These are phyloP conservation scores for Triplophysa yarkandensis DNA, from an alignment of 2,797 vertebrate genomes.

Conservation along the genomic window DNA sequence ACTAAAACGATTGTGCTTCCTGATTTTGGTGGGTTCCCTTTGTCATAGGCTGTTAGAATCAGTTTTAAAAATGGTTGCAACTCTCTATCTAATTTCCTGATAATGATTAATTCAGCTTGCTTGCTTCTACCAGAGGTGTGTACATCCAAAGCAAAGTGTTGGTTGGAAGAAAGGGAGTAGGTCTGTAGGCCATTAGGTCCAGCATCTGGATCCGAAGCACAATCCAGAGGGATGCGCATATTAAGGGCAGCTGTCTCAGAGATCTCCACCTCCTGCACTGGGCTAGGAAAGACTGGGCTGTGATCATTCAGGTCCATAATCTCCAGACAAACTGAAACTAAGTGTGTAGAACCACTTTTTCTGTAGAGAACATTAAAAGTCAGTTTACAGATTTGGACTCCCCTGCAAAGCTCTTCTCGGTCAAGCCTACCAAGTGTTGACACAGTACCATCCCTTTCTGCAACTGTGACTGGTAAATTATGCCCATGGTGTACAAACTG, in stretches of 20 bases:
- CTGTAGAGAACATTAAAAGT: constrained; percentile 85
- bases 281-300: constrained; percentile 80
- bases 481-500: constrained; percentile 82
- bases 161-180: constrained; percentile 82
- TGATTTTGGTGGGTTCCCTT: constrained; percentile 84
- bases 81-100: constrained; percentile 90
- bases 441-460: constrained; percentile 75
- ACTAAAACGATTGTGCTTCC: constrained; percentile 84
- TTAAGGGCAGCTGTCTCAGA: constrained; percentile 83
- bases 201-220: constrained; percentile 82
- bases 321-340: constrained; percentile 85
- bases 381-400: constrained; percentile 82
- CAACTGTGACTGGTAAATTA: constrained; percentile 79
- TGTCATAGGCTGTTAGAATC: constrained; percentile 83
- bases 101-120: constrained; percentile 84
- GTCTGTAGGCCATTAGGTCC: constrained; percentile 81
- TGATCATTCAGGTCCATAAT: constrained; percentile 91
- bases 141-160: constrained; percentile 87
- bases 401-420: constrained; percentile 86
- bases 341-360: constrained; percentile 73
- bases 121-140: constrained; percentile 77
- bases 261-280: constrained; percentile 87
- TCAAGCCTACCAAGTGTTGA: constrained; percentile 83
- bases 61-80: constrained; percentile 81
- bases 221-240: constrained; percentile 87